Conservation (phyloP, 2,888 invertebrate genomes). For the Phymatocera aterrima region DNA sequence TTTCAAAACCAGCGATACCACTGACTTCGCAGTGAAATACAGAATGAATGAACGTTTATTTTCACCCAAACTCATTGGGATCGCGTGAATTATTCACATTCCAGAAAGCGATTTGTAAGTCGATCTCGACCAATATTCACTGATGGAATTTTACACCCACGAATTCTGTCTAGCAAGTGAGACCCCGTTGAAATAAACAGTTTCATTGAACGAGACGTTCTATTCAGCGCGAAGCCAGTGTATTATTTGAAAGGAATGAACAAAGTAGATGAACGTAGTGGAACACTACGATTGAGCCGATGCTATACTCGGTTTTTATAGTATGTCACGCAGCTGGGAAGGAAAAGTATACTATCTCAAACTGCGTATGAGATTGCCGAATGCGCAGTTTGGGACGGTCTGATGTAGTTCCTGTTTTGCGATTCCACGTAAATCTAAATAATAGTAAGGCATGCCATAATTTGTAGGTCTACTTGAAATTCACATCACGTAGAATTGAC, state of each 20-base stretch:
- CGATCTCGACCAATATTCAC: not conserved
- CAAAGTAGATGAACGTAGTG: not conserved
- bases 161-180: not conserved
- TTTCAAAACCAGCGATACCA: not conserved
- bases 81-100: constrained; percentile 33
- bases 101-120: constrained; percentile 17
- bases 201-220: constrained; percentile 2
- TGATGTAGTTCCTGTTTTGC: too few species aligned
- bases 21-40: not conserved
- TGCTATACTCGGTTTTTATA: too few species aligned
- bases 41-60: not conserved
- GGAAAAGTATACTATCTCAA: too few species aligned
- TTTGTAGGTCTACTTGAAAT: too few species aligned
- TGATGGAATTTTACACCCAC: constrained; percentile 8
- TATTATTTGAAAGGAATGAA: not conserved
- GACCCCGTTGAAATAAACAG: not conserved
- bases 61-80: not conserved
- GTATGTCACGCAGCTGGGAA: too few species aligned
- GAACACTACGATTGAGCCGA: too few species aligned
- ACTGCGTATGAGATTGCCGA: too few species aligned
- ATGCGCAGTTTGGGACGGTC: too few species aligned
- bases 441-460: too few species aligned
- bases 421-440: too few species aligned
- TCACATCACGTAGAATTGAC: too few species aligned
- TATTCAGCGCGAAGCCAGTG: not conserved